Conservation (phyloP, 1,140 invertebrate species). For the Protaetia brevitarsis region DNA sequence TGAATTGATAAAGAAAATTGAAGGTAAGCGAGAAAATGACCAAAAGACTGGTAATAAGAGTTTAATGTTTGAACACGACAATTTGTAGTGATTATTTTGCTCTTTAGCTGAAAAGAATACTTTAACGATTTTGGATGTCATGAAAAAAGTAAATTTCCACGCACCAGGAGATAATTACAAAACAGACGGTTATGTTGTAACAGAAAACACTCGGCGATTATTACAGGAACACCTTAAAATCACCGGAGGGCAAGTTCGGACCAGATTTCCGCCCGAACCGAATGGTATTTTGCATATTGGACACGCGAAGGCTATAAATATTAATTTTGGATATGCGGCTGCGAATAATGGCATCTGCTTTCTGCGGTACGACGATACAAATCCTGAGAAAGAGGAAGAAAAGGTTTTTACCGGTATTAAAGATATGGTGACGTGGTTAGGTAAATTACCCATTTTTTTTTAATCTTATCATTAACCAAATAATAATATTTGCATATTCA, state of each 20-base stretch:
- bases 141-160: conserved; percentile 93
- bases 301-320: conserved; percentile 99
- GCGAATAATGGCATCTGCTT: conserved; percentile 86
- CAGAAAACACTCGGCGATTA: conserved; percentile 78
- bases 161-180: conserved; percentile 97
- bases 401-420: conserved; percentile 93
- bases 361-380: conserved; percentile 97
- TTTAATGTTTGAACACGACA: not conserved
- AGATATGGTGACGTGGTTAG: conserved; percentile 98
- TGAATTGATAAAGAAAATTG: conserved; percentile 46
- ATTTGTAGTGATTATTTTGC: not conserved
- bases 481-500: conserved; percentile 41
- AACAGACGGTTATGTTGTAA: conserved; percentile 97
- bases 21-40: conserved; percentile 32
- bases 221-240: conserved; percentile 82
- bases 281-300: conserved; percentile 99
- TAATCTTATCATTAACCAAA: not conserved
- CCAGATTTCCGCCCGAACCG: conserved; percentile 98
- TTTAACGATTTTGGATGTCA: conserved; percentile 78
- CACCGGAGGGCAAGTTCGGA: conserved; percentile 83
- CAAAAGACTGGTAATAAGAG: not conserved
- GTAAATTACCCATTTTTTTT: conserved; percentile 57
- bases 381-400: conserved; percentile 99
- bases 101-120: conserved; percentile 31
- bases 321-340: conserved; percentile 98